Evolutionary conservation across 1,140 invertebrate species (phyloP).

Genomic region (Piezodorus guildinii): DNA sequence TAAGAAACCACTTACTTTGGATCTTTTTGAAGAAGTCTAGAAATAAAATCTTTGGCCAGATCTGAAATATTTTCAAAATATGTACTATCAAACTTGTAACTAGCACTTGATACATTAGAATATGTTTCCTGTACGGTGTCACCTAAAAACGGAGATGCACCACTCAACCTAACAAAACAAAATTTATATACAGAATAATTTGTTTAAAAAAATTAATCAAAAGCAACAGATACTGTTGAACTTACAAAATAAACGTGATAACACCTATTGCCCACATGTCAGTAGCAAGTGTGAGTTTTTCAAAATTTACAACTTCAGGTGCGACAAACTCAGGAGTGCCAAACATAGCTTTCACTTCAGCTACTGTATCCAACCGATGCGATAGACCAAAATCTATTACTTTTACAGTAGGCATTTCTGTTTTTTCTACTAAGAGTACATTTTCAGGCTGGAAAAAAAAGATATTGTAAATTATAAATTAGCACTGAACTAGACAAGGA

Average conservation of each 20-base stretch:
- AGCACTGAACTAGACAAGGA: not conserved
- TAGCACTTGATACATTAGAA: slow-evolving; percentile 58
- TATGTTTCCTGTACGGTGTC: slow-evolving; percentile 66
- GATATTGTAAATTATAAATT: not conserved
- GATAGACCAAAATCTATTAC: slow-evolving; percentile 92
- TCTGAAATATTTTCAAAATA: slow-evolving; percentile 52
- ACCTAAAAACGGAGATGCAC: slow-evolving; percentile 64
- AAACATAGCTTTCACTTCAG: slow-evolving; percentile 82
- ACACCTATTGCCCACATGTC: slow-evolving; percentile 93
- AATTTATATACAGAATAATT: not conserved
- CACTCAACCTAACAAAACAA: slow-evolving; percentile 46
- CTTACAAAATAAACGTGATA: slow-evolving; percentile 69
- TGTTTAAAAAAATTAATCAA: not conserved
- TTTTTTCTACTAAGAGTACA: slow-evolving; percentile 60
- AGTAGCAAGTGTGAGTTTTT: slow-evolving; percentile 77
- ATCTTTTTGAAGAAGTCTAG: slow-evolving; percentile 48
- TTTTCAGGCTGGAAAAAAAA: slow-evolving; percentile 67
- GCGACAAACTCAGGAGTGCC: slow-evolving; percentile 89
- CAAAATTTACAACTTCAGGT: slow-evolving; percentile 85
- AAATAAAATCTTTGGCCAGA: slow-evolving; percentile 56
- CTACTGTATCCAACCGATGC: slow-evolving; percentile 69
- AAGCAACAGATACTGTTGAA: not conserved
- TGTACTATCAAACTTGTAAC: slow-evolving; percentile 58
- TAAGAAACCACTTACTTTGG: slow-evolving; percentile 50
- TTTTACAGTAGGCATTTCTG: slow-evolving; percentile 56